Base-by-base conservation (phyloP, 2,888 invertebrate species). In the Agriopis leucophaearia region DNA sequence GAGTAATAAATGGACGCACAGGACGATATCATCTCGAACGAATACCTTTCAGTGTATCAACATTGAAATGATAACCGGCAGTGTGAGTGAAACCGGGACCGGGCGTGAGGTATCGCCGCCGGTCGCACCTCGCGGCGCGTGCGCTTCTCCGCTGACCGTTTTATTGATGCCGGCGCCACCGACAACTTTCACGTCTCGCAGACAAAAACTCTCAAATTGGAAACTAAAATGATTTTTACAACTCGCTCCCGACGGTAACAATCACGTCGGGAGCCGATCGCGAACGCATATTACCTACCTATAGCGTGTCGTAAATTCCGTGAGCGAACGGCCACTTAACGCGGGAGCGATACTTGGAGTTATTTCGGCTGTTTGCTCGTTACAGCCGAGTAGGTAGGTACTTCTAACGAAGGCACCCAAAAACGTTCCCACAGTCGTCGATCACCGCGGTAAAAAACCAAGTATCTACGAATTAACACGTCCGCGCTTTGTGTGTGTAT, bases 401-500 rank as follows among this genome's bases (percentile, higher is more conserved):
- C 91, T 92, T 88, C 88, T 91, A 89, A 92, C 88, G 90, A 90
- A 92, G 88, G 89, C 92, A 90, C 88, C 91, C 85, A 86, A 90
- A 89, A 91, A 85, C 82, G 85, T 94, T 94, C 94, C 94, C 94
- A 94, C 94, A 93, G 92, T 92, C 92, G 89, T 91, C 93, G 90
- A 92, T 91, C 90, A 89, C 88, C 80, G 85, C 88, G 83, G 88
- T 91, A 89, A 92, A 92, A 92, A 90, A 88, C 88, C 87, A 88
- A 90, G 88, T 92, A 88, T 92, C 93, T 92, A 92, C 87, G 92
- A 94, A 94, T 94, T 94, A 94, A 94, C 94, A 94, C 94, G 92
- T 94, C 91, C 85, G 88, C 81, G 85, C 86, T 87, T 85, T 89
- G 90, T 90, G 89, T 91, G 89, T 91, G 89, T 92, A 92, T 85